These are phyloP conservation scores for Sturmia bella DNA, from an alignment of 2,888 invertebrate species.

Conservation along the genomic window DNA sequence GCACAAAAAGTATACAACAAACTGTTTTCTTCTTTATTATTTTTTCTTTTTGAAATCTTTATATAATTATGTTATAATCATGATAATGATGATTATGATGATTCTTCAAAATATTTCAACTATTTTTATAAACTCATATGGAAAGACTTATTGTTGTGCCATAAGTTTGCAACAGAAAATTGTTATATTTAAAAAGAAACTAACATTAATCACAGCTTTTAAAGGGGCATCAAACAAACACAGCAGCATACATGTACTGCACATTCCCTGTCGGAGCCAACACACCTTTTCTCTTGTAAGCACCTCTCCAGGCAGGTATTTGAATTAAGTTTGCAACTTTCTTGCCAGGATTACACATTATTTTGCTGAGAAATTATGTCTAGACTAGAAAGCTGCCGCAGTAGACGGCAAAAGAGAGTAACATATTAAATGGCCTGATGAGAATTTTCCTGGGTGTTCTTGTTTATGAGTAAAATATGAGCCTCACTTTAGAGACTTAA, in stretches of 20 bases:
- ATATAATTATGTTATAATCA: conserved; percentile 37
- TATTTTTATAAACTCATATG: conserved; percentile 31
- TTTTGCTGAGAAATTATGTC: conserved; percentile 68
- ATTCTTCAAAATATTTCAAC: conserved; percentile 50
- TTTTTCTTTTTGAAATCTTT: too few relatives aligned
- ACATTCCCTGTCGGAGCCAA: neutral
- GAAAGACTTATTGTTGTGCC: conserved; percentile 42
- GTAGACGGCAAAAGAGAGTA: conserved; percentile 23
- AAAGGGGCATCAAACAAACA: conserved; percentile 11
- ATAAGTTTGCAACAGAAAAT: conserved; percentile 1
- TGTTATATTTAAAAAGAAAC: conserved; percentile 23
- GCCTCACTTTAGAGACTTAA: conserved; percentile 17
- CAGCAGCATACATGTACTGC: neutral
- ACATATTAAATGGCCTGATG: neutral
- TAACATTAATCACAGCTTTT: conserved; percentile 42
- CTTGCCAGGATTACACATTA: conserved; percentile 53
- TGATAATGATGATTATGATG: conserved; percentile 38
- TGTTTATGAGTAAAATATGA: conserved; percentile 12
- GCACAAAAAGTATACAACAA: conserved; percentile 9
- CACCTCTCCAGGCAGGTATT: neutral
- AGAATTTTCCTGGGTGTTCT: neutral
- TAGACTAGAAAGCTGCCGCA: conserved; percentile 45
- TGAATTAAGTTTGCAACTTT: conserved; percentile 21
- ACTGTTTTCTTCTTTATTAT: too few relatives aligned
- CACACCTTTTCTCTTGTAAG: neutral